A percentile compares a stretch with the other conserved stretches of the same genome.
Conservation (phyloP, 2,888 invertebrate genomes). For the Helobdella robusta region DNA sequence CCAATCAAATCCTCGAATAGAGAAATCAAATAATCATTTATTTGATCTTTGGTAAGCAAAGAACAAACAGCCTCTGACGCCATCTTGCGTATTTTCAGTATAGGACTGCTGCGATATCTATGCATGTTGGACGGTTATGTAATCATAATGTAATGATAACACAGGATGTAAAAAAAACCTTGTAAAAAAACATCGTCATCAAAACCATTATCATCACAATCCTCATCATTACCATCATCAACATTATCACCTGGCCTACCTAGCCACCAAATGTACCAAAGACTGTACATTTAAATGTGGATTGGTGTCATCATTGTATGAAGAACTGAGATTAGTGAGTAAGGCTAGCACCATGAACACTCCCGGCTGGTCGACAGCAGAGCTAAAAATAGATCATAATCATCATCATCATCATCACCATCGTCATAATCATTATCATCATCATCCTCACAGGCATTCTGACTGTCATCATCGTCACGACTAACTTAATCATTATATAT, state of each 20-base stretch:
- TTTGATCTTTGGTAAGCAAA: slow-evolving; percentile 52
- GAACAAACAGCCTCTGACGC: slow-evolving; percentile 64
- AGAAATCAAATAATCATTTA: slow-evolving; percentile 41
- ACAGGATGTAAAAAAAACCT: background rate
- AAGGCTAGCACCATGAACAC: slow-evolving; percentile 70
- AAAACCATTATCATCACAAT: slow-evolving; percentile 52
- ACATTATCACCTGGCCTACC: background rate
- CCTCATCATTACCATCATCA: background rate
- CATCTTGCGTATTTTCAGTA: slow-evolving; percentile 62
- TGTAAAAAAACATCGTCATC: slow-evolving; percentile 46
- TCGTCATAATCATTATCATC: too few species aligned
- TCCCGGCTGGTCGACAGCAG: slow-evolving; percentile 53
- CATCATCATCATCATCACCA: background rate
- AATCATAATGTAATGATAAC: background rate
- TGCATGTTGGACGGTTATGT: background rate
- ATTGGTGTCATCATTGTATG: slow-evolving; percentile 62
- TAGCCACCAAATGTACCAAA: too few species aligned
- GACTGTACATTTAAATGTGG: slow-evolving; percentile 60
- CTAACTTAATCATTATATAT: too few species aligned
- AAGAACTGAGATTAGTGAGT: slow-evolving; percentile 68
- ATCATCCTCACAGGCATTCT: too few species aligned
- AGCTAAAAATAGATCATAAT: background rate
- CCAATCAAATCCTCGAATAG: slow-evolving; percentile 46
- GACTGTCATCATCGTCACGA: too few species aligned
- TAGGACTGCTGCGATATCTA: slow-evolving; percentile 51